phyloP scores from a whole-genome alignment of 23 tunicate species.

The Phallusia fumigata region DNA sequence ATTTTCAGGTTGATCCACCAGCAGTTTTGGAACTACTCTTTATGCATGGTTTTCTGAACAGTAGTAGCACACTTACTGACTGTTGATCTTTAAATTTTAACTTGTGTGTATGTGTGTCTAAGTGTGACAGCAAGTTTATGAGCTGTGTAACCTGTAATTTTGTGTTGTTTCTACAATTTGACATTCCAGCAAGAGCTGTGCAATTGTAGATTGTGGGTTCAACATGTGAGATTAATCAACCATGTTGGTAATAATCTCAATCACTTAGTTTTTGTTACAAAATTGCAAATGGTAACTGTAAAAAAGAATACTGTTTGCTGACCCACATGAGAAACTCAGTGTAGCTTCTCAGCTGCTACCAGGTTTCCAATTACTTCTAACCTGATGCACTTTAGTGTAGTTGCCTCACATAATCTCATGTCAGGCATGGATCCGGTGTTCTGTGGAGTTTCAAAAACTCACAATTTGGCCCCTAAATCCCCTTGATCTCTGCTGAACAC shows the following conservation, averaged over 20 bases:
- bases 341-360: not conserved
- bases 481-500: too few relatives aligned
- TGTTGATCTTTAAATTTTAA: not conserved
- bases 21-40: too few relatives aligned
- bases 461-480: too few relatives aligned
- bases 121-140: not conserved
- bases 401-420: not conserved
- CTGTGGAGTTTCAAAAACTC: too few relatives aligned
- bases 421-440: not conserved
- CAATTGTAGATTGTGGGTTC: too few relatives aligned
- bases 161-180: not conserved
- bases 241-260: too few relatives aligned
- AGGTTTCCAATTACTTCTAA: not conserved
- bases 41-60: not conserved
- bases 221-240: too few relatives aligned
- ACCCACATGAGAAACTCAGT: too few relatives aligned
- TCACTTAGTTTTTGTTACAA: not conserved
- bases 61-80: conserved; percentile 6
- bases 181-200: not conserved
- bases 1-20: not conserved
- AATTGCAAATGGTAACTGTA: not conserved
- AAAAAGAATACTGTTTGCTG: not conserved
- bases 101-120: not conserved
- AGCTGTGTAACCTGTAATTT: not conserved
- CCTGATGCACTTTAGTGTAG: not conserved